Base-by-base conservation (phyloP, 1,140 invertebrate genomes). In the Drosophila ohnishii region DNA sequence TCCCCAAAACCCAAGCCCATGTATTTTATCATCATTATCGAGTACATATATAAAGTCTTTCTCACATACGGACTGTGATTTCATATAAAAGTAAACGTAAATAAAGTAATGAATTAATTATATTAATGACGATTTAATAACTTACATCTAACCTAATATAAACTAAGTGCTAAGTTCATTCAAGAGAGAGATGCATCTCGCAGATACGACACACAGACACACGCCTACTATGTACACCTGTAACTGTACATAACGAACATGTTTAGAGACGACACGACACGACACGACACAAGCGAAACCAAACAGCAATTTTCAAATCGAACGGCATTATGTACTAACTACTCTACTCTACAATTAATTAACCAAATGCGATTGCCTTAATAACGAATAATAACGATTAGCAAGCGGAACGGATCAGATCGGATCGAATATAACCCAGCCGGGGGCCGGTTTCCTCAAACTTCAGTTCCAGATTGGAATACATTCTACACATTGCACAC, bases 1-100 rank as follows among this genome's bases (percentile, higher is more conserved):
- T n/a, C 47, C 65, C 40, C 8, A 47, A 64, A 5, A 50, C 56
- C 48, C 50, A 61, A 56, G 30, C 40, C 61, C 70, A 63, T 75
- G 71, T 75, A 70, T 78, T 78, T 81, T 80, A 88, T 69, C 83
- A 88, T 88, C 67, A 71, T 71, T 71, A 71, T 80, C 80, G 75
- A 85, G 80, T 89, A 82, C 81, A 84, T 84, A 84, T 66, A 69
- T 69, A 88, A 88, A 71, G 85, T 88, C 87, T 91, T 89, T 91
- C 84, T 91, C 90, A 91, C 90, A 91, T 91, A 91, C 90, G 90
- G 90, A 91, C 90, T 91, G 90, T 91, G 90, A 91, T 91, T 91
- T 91, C 85, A 77, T 74, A 76, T 57, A 82, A 47, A 61, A 76
- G 62, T 76, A 73, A 59, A 74, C 56, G 64, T 56, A 87, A 75